These are phyloP conservation scores for Drosophila simulans DNA, from an alignment of 1,140 invertebrate genomes.

Conservation along the genomic window DNA sequence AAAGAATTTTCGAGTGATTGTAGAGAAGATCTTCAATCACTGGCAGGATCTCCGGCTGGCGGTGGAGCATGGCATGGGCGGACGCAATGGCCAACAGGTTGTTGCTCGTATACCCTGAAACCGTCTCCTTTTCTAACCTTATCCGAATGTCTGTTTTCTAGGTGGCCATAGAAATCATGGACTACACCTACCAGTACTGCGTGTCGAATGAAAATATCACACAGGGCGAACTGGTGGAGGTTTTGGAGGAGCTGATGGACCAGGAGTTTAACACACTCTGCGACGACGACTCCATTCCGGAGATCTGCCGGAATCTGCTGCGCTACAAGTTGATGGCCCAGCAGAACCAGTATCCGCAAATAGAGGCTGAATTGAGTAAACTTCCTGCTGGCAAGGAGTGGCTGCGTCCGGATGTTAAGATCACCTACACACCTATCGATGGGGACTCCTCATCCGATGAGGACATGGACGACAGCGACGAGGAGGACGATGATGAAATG, in stretches of 20 bases:
- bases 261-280: constrained; percentile 88
- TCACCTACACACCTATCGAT: constrained; percentile 67
- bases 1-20: constrained; percentile 85
- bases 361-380: constrained; percentile 80
- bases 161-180: constrained; percentile 87
- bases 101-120: not conserved
- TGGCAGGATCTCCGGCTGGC: constrained; percentile 88
- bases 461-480: constrained; percentile 81
- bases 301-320: constrained; percentile 85
- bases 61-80: constrained; percentile 88
- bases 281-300: constrained; percentile 87
- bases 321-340: constrained; percentile 84
- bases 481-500: constrained; percentile 56
- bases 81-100: constrained; percentile 87
- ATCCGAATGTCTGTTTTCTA: constrained; percentile 60
- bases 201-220: constrained; percentile 86
- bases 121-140: constrained; percentile 48
- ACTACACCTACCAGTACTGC: constrained; percentile 87
- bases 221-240: constrained; percentile 86
- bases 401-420: constrained; percentile 81
- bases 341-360: constrained; percentile 80
- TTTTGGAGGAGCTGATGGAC: constrained; percentile 88
- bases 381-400: constrained; percentile 83
- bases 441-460: constrained; percentile 85
- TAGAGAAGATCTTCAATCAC: constrained; percentile 88